Percentiles rank a stretch among this genome's conserved stretches.
Evolutionary conservation across 2,797 vertebrate genomes (phyloP).

Genomic region (Balearica regulorum): DNA sequence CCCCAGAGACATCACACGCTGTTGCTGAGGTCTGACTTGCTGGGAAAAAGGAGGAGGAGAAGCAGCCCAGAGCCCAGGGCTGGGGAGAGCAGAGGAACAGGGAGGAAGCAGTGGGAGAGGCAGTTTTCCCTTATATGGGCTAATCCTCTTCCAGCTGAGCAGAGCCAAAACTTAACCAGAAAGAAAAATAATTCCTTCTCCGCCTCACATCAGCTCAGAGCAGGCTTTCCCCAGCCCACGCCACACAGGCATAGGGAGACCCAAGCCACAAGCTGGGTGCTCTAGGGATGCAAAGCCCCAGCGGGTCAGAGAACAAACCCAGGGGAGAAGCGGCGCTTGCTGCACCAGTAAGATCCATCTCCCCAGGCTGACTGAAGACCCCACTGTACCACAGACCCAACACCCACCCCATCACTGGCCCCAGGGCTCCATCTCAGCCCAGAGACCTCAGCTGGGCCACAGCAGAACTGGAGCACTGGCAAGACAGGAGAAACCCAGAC

Average conservation of each 20-base stretch:
- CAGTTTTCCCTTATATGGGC: constrained; percentile 75
- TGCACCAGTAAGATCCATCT: not conserved
- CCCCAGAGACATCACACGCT: not conserved
- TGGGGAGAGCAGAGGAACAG: not conserved
- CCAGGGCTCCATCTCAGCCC: not conserved
- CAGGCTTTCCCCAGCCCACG: not conserved
- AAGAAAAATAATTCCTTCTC: constrained; percentile 33
- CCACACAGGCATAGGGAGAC: not conserved
- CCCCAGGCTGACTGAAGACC: not conserved
- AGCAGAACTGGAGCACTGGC: not conserved
- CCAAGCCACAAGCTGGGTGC: not conserved
- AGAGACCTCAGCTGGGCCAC: not conserved
- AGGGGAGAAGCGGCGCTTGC: not conserved
- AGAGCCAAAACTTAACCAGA: constrained; percentile 37
- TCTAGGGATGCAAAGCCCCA: not conserved
- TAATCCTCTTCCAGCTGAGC: constrained; percentile 52
- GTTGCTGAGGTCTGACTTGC: not conserved
- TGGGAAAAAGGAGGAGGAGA: constrained; percentile 7
- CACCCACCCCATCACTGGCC: accelerated
- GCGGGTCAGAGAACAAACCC: not conserved
- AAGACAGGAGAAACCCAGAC: not conserved
- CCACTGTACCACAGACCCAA: not conserved
- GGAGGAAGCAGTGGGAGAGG: not conserved
- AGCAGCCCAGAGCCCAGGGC: not conserved
- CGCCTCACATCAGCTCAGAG: not conserved